Base-by-base conservation (phyloP, 1,140 invertebrate species). In the Prorops nasuta region DNA sequence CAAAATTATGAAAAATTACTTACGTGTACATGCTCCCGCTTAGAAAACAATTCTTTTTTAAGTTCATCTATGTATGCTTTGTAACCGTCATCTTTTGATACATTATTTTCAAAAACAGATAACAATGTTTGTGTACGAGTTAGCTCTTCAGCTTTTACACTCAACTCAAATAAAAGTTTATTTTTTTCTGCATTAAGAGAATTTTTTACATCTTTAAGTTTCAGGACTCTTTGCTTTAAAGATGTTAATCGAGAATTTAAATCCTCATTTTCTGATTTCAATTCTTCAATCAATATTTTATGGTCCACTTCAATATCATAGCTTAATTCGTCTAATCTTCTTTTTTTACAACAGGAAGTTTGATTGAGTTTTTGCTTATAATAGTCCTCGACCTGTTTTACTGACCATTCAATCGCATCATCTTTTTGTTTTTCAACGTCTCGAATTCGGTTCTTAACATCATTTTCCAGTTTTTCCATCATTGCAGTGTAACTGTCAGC, bases 391-490 rank as follows among this genome's bases (percentile, higher is more conserved):
- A 74, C 43, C n/a, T 45, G 55, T 32, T 65, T 50, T n/a, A 77
- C 45, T 9, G 64, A 54, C 60, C 65, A 69, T 35, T 72, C 60
- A 2, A 67, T 34, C 3, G 65, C 42, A 52, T 73, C 67, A 47
- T 76, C 71, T 20, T 69, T 64, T 39, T 67, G 59, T 3, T 49
- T 55, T 57, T 76, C 71, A 3, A 73, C 58, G 21, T 73, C 58
- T 35, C 55, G 46, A n/a, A 77, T 54, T 20, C 63, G 65, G 54
- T 67, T 58, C 41, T 64, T 69, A 28, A 28, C 71, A 42, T 71
- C 50, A 0, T 18, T 8, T 47, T 77, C 70, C 20, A 69, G 34
- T 19, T 64, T 54, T 9, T 65, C 57, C 44, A 78, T 67, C 53
- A 74, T 71, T 32, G 54, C 49, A 12, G 50, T 52, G 16, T 70